Conservation (phyloP, 2,888 invertebrate species). For the Idaea dimidiata region DNA sequence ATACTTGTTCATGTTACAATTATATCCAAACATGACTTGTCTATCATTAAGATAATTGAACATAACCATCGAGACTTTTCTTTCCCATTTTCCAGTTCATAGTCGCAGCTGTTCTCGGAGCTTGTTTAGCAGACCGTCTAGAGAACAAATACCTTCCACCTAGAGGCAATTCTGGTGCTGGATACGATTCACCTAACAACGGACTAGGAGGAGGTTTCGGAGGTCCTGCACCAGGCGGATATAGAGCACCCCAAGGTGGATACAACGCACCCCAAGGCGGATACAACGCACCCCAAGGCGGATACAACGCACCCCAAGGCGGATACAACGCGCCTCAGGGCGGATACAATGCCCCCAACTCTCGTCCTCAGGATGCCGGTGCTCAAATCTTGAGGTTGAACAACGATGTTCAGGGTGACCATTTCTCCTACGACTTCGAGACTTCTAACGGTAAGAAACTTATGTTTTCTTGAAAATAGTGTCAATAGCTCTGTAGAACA, state of each 20-base stretch:
- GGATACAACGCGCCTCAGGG: slow-evolving; percentile 44
- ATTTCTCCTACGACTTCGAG: slow-evolving; percentile 72
- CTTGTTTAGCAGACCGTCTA: slow-evolving; percentile 70
- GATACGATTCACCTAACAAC: slow-evolving; percentile 47
- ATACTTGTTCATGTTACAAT: not conserved
- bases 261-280: slow-evolving; percentile 20
- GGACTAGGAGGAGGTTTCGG: slow-evolving; percentile 30
- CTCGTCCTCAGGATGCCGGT: slow-evolving; percentile 54
- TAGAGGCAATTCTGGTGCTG: slow-evolving; percentile 67
- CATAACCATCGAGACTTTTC: no score
- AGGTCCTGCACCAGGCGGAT: slow-evolving; percentile 30
- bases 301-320: slow-evolving; percentile 30
- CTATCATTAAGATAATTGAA: not conserved
- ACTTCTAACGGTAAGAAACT: slow-evolving; percentile 60
- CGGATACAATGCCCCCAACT: slow-evolving; percentile 36
- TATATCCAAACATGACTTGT: not conserved
- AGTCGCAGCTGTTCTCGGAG: slow-evolving; percentile 68
- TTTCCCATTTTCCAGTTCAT: slow-evolving; percentile 52
- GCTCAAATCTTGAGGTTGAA: slow-evolving; percentile 68
- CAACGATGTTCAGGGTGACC: slow-evolving; percentile 71
- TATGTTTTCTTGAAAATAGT: not conserved
- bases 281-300: slow-evolving; percentile 21
- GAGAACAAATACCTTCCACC: slow-evolving; percentile 77
- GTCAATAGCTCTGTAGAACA: no score
- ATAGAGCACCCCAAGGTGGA: slow-evolving; percentile 25